These are phyloP conservation scores for Odontophorus gujanensis DNA, from an alignment of 2,113 vertebrate genomes.

Conservation along the genomic window DNA sequence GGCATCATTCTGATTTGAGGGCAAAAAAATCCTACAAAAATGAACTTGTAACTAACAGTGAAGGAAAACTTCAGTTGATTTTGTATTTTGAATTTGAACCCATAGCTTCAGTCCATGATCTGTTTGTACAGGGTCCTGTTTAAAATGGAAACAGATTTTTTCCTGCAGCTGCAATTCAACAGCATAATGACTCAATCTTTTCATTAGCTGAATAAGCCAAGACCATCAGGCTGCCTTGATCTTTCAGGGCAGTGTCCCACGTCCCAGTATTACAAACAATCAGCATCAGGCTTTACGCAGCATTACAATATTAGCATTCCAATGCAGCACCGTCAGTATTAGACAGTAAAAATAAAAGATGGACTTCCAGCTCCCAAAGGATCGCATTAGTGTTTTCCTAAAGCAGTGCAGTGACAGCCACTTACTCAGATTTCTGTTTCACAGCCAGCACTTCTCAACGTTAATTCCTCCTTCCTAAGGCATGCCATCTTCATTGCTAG, in stretches of 20 bases:
- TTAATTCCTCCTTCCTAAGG: accelerated
- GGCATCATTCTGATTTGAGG: neutral
- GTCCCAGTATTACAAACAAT: neutral
- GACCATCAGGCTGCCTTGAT: neutral
- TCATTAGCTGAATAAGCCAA: neutral
- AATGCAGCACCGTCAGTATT: neutral
- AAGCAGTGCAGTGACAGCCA: neutral
- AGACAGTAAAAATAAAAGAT: too few relatives aligned
- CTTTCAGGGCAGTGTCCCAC: neutral
- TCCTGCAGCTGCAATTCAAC: neutral
- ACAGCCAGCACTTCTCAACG: neutral
- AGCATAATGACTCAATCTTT: neutral
- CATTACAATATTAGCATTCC: neutral
- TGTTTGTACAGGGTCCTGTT: neutral
- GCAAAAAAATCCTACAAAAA: neutral
- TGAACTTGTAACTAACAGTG: neutral
- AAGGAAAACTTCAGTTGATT: neutral
- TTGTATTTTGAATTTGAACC: neutral
- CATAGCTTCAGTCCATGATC: neutral
- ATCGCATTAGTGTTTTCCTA: neutral
- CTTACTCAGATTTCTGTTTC: too few relatives aligned
- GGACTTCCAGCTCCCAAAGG: neutral
- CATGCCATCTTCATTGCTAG: neutral
- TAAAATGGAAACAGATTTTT: neutral
- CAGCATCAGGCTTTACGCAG: neutral